Conservation (phyloP, 37 sponge, comb jelly and placozoan genomes). For the Tethya wilhelma region DNA sequence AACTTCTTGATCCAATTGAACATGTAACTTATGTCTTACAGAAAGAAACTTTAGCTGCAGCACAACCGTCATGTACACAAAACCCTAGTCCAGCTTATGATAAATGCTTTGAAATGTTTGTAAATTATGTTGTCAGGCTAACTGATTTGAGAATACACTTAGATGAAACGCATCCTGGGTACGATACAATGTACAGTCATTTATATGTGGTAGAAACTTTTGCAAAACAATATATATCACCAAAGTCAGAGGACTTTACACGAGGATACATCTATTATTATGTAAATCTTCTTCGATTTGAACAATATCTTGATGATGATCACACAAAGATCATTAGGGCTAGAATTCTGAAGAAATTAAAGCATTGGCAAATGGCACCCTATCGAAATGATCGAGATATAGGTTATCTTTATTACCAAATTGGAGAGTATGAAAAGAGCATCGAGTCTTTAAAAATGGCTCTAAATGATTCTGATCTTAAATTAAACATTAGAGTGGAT, state of each 20-base stretch:
- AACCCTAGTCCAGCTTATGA: too few species aligned
- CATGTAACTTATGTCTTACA: neutral
- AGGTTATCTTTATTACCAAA: neutral
- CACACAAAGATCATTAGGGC: neutral
- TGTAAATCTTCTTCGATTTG: neutral
- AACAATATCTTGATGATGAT: neutral
- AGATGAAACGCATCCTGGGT: neutral
- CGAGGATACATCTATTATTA: too few species aligned
- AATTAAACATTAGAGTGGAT: too few species aligned
- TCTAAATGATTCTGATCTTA: neutral
- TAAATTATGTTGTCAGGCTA: neutral
- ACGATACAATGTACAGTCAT: neutral
- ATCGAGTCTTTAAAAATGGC: neutral
- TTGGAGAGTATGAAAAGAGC: neutral
- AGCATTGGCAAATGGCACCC: neutral
- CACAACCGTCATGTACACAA: neutral
- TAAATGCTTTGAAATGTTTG: neutral
- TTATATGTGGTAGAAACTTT: neutral
- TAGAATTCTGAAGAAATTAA: neutral
- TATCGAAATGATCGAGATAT: neutral
- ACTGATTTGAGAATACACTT: neutral
- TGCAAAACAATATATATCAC: neutral
- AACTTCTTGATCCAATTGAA: slow-evolving; percentile 4
- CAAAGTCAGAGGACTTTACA: too few species aligned
- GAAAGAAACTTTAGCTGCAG: neutral